phyloP scores from a whole-genome alignment of 92 coral and sea anemone species.

The Epizoanthus ramosus region DNA sequence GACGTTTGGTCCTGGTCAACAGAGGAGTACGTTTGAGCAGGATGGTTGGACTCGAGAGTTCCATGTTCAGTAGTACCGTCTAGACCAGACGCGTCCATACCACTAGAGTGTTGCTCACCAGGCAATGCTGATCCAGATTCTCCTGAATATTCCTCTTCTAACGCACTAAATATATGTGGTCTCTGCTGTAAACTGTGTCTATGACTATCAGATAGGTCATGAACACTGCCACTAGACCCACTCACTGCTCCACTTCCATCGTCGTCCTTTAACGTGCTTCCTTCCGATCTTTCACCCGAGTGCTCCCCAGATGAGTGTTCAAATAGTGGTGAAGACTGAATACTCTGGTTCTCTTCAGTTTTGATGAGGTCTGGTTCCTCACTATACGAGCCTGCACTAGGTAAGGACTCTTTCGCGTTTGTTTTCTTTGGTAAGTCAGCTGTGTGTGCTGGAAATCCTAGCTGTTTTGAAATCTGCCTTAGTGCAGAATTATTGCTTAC shows the following conservation, averaged over 20 bases:
- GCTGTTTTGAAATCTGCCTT: constrained; percentile 17
- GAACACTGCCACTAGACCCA: background rate
- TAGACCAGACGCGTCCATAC: background rate
- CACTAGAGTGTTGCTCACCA: background rate
- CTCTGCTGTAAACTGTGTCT: background rate
- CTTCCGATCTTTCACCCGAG: constrained; percentile 27
- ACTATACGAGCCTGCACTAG: constrained; percentile 24
- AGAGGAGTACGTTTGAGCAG: constrained; percentile 10
- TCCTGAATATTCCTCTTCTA: constrained; percentile 9
- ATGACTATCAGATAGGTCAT: background rate
- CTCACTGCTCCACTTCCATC: background rate
- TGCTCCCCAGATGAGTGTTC: constrained; percentile 27
- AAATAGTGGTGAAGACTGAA: constrained; percentile 35
- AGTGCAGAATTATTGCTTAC: constrained; percentile 6
- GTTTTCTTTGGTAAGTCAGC: constrained; percentile 16
- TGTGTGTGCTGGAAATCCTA: constrained; percentile 30
- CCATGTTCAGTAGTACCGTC: background rate
- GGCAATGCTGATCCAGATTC: background rate
- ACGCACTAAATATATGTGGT: background rate
- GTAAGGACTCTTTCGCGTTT: constrained; percentile 1
- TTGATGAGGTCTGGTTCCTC: constrained; percentile 34
- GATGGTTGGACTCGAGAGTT: background rate
- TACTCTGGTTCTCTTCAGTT: constrained; percentile 14
- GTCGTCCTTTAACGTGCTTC: background rate
- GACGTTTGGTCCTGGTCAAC: constrained; percentile 4